Percentiles rank a stretch among this genome's conserved stretches.
Evolutionary conservation across 2,797 vertebrate genomes (phyloP).

Genomic region (Onychomys leucogaster): DNA sequence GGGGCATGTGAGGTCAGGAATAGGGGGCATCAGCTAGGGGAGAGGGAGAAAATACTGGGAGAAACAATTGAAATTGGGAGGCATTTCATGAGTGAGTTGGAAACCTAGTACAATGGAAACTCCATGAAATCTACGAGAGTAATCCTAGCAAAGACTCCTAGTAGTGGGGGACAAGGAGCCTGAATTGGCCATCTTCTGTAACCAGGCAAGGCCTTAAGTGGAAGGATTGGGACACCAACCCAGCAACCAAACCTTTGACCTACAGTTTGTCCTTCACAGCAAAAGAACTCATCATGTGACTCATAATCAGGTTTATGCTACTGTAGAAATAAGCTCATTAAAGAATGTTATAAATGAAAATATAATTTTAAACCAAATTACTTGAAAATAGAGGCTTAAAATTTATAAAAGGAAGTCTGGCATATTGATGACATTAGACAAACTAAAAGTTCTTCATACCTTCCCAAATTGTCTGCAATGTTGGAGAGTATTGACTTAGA

Average conservation of each 20-base stretch:
- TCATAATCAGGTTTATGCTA: conserved; percentile 79
- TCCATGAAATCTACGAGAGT: too few species aligned
- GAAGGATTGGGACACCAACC: too few species aligned
- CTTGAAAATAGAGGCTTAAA: conserved; percentile 80
- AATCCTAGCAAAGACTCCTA: too few species aligned
- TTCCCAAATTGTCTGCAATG: conserved; percentile 54
- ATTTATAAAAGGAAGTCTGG: conserved; percentile 71
- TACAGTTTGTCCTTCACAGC: background rate
- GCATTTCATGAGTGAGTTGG: background rate
- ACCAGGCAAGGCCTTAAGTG: too few species aligned
- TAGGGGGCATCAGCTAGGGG: background rate
- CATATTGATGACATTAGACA: conserved; percentile 50
- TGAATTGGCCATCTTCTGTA: too few species aligned
- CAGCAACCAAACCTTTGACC: too few species aligned
- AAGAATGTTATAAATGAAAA: conserved; percentile 81
- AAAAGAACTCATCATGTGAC: conserved; percentile 76
- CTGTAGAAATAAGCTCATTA: conserved; percentile 84
- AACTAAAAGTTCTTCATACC: conserved; percentile 78
- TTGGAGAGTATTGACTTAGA: conserved; percentile 7
- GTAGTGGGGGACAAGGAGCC: too few species aligned
- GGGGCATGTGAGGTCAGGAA: background rate
- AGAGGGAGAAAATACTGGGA: background rate
- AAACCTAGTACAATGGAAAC: background rate
- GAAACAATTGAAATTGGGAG: background rate
- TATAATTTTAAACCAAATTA: conserved; percentile 83